Evolutionary conservation across 2,797 vertebrate species (phyloP), one percentile per base, ranked within the genome.

Genomic region (Iguana delicatissima): DNA sequence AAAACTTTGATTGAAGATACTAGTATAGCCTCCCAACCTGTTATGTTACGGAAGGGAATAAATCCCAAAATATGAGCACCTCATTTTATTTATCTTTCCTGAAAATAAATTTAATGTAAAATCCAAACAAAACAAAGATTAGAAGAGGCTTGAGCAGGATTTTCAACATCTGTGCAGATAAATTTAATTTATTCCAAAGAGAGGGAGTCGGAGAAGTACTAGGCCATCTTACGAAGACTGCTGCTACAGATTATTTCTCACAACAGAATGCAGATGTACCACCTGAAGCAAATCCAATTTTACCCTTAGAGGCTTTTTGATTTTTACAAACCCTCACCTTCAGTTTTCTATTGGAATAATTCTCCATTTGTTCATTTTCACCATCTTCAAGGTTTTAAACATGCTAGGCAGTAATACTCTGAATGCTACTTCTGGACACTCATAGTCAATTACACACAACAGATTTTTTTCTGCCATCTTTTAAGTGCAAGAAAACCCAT

Each of bases 161-260:
- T 97, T 96, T 95, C 96, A 96, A 91, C 95, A 96, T 96, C 95
- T 96, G 93, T 93, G 95, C 79, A 94, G 95, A 95, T 96, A 96
- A 93, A 96, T 95, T 94, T 95, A 95, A 97, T 96, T 97, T 96
- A 96, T 95, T 97, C 87, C 20, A 77, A 57, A 85, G 76, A 86
- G 86, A 93, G 95, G 92, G 92, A 86, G 74, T 93, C 93, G 93
- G 94, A 90, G 50, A 82, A 92, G 81, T 89, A 91, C 91, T 89
- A 92, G 87, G 85, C 85, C 79, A 93, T 88, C 84, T 87, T 93
- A 89, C 85, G 93, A 95, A 95, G 93, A 57, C 85, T 89, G 62
- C 84, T 87, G 89, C 91, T 95, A 94, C 93, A 94, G 93, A 92
- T 91, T 64, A 92, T 96, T 96, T 94, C 93, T 94, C 89, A 94